A percentile compares a stretch with the other conserved stretches of the same genome.
These are phyloP conservation scores for Anarrhichthys ocellatus DNA, from an alignment of 2,113 vertebrate species.

Conservation along the genomic window DNA sequence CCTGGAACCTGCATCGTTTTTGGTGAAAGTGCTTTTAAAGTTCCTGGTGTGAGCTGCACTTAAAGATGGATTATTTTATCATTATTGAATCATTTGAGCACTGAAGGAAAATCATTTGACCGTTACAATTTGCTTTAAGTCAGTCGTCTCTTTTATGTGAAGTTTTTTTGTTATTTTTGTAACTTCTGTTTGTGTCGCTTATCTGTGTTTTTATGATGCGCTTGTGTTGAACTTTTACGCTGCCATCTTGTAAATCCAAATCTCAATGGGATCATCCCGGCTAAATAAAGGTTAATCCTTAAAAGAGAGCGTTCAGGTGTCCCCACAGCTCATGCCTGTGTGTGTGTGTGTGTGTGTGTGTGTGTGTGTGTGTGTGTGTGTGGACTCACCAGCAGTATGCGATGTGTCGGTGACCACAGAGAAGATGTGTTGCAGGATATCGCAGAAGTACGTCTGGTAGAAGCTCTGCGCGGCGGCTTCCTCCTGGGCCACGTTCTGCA, in stretches of 20 bases:
- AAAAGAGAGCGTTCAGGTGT: neutral
- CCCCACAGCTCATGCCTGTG: neutral
- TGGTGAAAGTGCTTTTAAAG: too few species aligned
- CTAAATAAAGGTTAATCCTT: neutral
- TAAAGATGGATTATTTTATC: too few species aligned
- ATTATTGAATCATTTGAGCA: too few species aligned
- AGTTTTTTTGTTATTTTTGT: too few species aligned
- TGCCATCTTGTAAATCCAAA: neutral
- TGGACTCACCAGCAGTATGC: conserved; percentile 92
- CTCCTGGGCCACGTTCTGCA: conserved; percentile 98
- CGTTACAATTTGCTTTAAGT: too few species aligned
- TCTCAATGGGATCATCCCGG: neutral
- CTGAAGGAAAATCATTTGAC: too few species aligned
- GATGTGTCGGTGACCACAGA: conserved; percentile 99
- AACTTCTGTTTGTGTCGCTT: too few species aligned
- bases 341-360: neutral
- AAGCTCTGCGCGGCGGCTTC: conserved; percentile 98
- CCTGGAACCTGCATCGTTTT: too few species aligned
- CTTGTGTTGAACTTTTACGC: too few species aligned
- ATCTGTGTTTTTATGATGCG: too few species aligned
- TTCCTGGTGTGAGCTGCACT: too few species aligned
- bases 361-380: neutral
- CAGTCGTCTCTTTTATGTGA: too few species aligned
- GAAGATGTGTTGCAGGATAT: conserved; percentile 98
- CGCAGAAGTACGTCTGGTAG: conserved; percentile 98